Percentiles rank a stretch among this genome's conserved stretches.
Conservation (phyloP, 1,140 invertebrate genomes). For the Cotesia glomerata region DNA sequence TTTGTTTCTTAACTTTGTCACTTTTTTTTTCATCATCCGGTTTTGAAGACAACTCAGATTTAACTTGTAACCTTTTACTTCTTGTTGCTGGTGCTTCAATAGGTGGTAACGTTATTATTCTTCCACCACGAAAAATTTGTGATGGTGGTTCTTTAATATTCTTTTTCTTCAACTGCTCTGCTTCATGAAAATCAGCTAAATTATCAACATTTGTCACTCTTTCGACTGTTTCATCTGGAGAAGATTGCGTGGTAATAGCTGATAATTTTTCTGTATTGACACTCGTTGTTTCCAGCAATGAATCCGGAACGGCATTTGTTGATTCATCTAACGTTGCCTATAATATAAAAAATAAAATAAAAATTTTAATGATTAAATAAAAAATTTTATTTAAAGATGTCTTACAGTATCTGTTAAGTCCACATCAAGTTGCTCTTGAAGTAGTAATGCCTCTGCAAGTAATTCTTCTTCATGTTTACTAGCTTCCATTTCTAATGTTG, state of each 20-base stretch:
- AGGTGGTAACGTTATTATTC: constrained; percentile 76
- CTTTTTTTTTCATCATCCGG: constrained; percentile 31
- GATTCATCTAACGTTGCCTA: constrained; percentile 42
- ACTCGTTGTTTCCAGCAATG: constrained; percentile 33
- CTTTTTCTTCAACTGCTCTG: constrained; percentile 14
- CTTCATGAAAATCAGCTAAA: not conserved
- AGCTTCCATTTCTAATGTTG: constrained; percentile 57
- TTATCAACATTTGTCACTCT: constrained; percentile 1
- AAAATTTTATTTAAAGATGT: constrained; percentile 3
- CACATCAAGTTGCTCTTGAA: constrained; percentile 61
- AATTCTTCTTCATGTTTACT: constrained; percentile 60
- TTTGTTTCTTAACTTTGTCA: constrained; percentile 33
- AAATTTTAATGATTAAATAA: not conserved
- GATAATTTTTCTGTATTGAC: constrained; percentile 26
- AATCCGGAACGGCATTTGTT: constrained; percentile 33
- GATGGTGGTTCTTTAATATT: constrained; percentile 59
- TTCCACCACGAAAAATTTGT: constrained; percentile 75
- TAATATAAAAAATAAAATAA: not conserved
- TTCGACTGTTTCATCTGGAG: constrained; percentile 10
- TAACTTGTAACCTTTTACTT: constrained; percentile 60
- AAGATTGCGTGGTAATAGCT: not conserved
- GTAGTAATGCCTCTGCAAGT: constrained; percentile 59
- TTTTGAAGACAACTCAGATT: constrained; percentile 39
- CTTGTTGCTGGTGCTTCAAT: constrained; percentile 79
- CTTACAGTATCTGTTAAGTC: constrained; percentile 56